Evolutionary conservation across 2,113 vertebrate species (phyloP).

Genomic region (Orientallactaga bullata): DNA sequence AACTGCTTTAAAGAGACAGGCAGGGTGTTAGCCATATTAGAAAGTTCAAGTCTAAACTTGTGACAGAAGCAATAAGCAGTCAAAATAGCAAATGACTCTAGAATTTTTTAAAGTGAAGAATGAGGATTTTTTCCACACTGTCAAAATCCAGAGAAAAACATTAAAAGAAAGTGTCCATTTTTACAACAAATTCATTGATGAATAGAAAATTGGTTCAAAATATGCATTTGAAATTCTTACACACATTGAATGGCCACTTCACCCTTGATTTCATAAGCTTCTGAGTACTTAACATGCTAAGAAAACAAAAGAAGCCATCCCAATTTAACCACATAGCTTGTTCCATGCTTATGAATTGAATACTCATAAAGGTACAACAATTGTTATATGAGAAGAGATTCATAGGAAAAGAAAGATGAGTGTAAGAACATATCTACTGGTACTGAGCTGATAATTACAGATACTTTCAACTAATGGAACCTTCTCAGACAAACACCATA

Average conservation of each 20-base stretch:
- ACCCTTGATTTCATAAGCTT: neutral
- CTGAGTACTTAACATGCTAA: neutral
- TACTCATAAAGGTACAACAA: neutral
- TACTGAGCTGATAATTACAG: neutral
- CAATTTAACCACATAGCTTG: neutral
- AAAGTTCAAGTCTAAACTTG: conserved; percentile 41
- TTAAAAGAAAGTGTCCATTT: conserved; percentile 47
- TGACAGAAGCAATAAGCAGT: conserved; percentile 61
- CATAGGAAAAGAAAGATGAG: neutral
- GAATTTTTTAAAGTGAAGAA: neutral
- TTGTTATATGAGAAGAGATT: neutral
- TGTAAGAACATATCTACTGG: neutral
- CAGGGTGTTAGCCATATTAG: conserved; percentile 38
- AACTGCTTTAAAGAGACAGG: conserved; percentile 64
- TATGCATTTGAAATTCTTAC: neutral
- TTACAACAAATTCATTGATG: conserved; percentile 16
- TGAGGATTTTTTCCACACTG: conserved; percentile 28
- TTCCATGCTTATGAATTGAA: neutral
- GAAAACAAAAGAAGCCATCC: conserved; percentile 26
- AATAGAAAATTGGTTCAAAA: neutral
- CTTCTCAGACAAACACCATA: neutral
- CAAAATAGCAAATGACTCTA: conserved; percentile 24
- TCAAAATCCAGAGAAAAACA: conserved; percentile 42
- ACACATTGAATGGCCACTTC: neutral
- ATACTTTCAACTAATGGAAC: neutral